These are phyloP conservation scores for Indicator indicator DNA, from an alignment of 2,113 vertebrate genomes.

Conservation along the genomic window DNA sequence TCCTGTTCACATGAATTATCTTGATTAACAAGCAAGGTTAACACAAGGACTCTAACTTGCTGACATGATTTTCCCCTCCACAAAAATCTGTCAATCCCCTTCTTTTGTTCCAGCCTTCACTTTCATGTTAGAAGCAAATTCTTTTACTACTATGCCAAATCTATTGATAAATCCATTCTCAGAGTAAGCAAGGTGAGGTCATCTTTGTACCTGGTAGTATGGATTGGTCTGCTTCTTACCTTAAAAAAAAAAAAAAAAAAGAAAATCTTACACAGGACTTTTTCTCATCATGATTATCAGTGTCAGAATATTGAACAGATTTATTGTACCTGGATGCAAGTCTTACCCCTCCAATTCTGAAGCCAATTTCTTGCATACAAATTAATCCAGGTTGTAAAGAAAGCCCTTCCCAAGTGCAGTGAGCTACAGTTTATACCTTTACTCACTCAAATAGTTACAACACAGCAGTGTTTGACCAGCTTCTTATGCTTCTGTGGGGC, in stretches of 20 bases:
- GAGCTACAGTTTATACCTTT: background rate
- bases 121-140: background rate
- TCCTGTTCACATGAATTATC: constrained; percentile 51
- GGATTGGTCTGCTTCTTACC: background rate
- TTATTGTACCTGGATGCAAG: background rate
- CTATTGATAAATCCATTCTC: background rate
- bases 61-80: constrained; percentile 17
- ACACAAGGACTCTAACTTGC: constrained; percentile 10
- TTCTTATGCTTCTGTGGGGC: background rate
- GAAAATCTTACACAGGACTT: background rate
- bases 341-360: background rate
- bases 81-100: background rate
- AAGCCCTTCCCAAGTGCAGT: background rate
- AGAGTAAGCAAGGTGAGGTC: background rate
- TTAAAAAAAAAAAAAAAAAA: background rate
- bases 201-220: background rate
- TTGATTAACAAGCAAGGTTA: constrained; percentile 53
- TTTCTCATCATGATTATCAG: background rate
- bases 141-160: background rate
- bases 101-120: background rate
- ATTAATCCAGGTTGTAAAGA: background rate
- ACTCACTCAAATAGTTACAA: background rate
- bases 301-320: background rate
- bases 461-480: background rate
- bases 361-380: background rate